phyloP scores from a whole-genome alignment of 2,113 vertebrate species.

The Mustela lutreola region DNA sequence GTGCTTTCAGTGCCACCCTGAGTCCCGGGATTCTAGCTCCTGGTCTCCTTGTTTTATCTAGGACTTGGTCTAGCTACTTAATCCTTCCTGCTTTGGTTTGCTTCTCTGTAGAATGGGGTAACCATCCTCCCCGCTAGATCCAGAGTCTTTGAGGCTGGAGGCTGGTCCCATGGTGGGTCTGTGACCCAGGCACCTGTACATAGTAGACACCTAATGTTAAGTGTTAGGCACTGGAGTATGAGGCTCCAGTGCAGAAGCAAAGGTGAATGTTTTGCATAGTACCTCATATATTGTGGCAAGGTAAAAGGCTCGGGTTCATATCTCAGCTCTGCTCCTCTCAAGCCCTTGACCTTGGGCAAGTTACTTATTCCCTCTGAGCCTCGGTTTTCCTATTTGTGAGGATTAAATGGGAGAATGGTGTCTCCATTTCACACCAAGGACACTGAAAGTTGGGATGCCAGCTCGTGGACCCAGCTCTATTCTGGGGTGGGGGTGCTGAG shows the following conservation, averaged over 20 bases:
- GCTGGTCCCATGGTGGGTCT: background rate
- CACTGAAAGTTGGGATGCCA: too few relatives aligned
- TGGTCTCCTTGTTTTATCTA: too few relatives aligned
- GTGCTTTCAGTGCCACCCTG: accelerated
- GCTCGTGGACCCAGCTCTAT: background rate
- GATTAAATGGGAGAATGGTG: background rate
- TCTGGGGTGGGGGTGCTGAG: background rate
- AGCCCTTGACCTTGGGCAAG: constrained; percentile 9
- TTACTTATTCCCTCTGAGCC: too few relatives aligned
- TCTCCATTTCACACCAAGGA: background rate
- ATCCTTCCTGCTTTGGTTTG: background rate
- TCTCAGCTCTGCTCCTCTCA: background rate
- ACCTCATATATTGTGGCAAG: accelerated
- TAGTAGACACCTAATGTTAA: background rate
- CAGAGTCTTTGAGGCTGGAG: background rate
- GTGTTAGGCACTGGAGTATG: background rate
- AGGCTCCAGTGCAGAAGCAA: too few relatives aligned
- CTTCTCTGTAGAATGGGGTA: background rate
- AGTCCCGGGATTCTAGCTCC: background rate
- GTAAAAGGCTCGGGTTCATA: background rate
- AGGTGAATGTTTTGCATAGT: background rate
- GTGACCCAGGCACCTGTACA: too few relatives aligned
- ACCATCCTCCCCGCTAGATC: background rate
- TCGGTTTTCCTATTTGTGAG: background rate
- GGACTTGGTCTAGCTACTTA: too few relatives aligned